phyloP scores from a whole-genome alignment of 2,888 invertebrate species.

The Clistopyga incitator region DNA sequence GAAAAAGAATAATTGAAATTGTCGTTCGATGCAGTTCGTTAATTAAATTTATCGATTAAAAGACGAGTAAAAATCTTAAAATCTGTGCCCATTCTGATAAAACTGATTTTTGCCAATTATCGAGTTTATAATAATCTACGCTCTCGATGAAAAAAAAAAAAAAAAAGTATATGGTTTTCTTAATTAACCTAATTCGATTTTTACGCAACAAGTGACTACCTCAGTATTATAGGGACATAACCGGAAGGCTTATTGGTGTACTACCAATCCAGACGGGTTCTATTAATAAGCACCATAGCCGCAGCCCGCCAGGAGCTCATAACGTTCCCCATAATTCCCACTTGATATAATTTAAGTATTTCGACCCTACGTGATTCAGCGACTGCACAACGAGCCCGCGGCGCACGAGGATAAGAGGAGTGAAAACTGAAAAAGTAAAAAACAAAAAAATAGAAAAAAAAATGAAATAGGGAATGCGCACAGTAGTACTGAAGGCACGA shows the following conservation, averaged over 20 bases:
- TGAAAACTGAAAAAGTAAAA: neutral
- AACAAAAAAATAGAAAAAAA: too few species aligned
- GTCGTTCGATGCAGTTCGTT: neutral
- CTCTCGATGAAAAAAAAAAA: neutral
- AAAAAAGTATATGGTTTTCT: neutral
- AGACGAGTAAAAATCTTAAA: neutral
- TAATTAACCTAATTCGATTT: too few species aligned
- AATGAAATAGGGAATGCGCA: slow-evolving; percentile 57
- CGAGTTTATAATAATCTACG: neutral
- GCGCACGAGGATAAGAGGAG: slow-evolving; percentile 39
- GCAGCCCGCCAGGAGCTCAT: neutral
- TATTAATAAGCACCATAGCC: slow-evolving; percentile 2
- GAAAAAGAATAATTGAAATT: neutral
- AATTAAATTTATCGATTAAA: neutral
- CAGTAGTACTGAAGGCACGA: slow-evolving; percentile 67
- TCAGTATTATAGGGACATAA: neutral
- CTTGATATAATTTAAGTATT: slow-evolving; percentile 38
- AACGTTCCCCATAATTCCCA: neutral
- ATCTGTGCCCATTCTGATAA: neutral
- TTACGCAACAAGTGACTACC: too few species aligned
- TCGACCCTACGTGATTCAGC: slow-evolving; percentile 39
- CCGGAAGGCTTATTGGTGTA: slow-evolving; percentile 2
- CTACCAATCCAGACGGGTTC: neutral
- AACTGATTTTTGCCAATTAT: neutral
- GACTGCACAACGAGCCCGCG: slow-evolving; percentile 20